Evolutionary conservation across 2,113 vertebrate genomes (phyloP).

Genomic region (Accipiter cooperii): DNA sequence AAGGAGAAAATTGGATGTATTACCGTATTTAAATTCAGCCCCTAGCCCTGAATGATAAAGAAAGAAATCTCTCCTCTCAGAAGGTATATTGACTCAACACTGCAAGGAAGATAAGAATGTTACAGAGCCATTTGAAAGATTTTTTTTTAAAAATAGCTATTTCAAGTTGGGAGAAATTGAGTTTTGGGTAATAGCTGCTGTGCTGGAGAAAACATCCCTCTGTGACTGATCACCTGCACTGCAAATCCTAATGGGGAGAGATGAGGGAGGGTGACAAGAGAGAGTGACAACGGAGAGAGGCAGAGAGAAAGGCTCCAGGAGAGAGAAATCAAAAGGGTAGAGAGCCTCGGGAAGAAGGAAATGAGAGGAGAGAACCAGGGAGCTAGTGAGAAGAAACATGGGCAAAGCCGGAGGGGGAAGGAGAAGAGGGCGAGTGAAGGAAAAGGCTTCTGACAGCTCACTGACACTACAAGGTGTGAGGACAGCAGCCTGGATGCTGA

Average conservation of each 20-base stretch:
- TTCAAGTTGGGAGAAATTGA: constrained; percentile 53
- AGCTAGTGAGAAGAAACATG: background rate
- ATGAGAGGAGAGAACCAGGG: background rate
- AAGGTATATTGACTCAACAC: constrained; percentile 4
- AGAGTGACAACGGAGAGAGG: constrained; percentile 35
- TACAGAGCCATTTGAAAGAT: constrained; percentile 47
- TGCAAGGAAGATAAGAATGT: constrained; percentile 26
- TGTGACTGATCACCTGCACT: constrained; percentile 62
- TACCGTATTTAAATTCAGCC: constrained; percentile 58
- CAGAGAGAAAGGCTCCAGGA: background rate
- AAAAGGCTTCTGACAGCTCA: background rate
- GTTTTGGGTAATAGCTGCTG: constrained; percentile 67
- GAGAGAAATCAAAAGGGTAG: background rate
- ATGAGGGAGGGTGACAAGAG: constrained; percentile 12
- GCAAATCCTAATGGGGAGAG: constrained; percentile 42
- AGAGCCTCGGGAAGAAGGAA: background rate
- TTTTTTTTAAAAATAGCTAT: background rate
- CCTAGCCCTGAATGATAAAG: constrained; percentile 34
- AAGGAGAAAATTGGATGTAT: constrained; percentile 56
- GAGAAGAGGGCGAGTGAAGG: background rate
- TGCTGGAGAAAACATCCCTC: constrained; percentile 16
- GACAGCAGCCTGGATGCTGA: background rate
- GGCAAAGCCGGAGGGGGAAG: background rate
- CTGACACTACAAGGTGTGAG: background rate
- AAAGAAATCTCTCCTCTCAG: constrained; percentile 38